Conservation (phyloP, 2,888 invertebrate species). For the Auanema sp. region DNA sequence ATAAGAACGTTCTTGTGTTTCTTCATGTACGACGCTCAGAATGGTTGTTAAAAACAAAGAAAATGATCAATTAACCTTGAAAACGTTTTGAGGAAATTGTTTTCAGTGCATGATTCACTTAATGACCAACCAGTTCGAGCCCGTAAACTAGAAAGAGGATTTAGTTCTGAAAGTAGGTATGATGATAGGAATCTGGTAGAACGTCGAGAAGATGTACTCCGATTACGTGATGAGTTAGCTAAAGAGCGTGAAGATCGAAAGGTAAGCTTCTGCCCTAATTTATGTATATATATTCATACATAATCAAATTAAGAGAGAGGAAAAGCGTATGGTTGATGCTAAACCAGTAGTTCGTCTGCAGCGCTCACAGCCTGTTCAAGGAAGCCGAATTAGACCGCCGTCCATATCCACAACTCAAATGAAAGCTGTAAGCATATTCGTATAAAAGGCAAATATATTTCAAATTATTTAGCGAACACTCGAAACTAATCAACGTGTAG, state of each 20-base stretch:
- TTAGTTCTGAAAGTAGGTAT: constrained; percentile 13
- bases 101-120: background rate
- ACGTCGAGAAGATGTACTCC: constrained; percentile 5
- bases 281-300: constrained; percentile 2
- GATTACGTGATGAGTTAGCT: constrained; percentile 4
- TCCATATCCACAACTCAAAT: constrained; percentile 5
- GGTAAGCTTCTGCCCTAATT: constrained; percentile 6
- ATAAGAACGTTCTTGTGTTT: background rate
- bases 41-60: background rate
- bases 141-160: constrained; percentile 16
- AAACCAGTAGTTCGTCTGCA: constrained; percentile 22
- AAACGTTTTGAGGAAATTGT: no score
- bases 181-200: constrained; percentile 5
- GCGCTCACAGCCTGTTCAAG: constrained; percentile 32
- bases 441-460: background rate
- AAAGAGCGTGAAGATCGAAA: constrained; percentile 12
- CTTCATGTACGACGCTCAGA: background rate
- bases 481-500: no score
- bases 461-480: background rate
- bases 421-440: constrained; percentile 1
- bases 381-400: constrained; percentile 29
- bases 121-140: constrained; percentile 5
- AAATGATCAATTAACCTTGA: no score
- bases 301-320: no score
- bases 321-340: constrained; percentile 8